These are phyloP conservation scores for Ennomos fuscantarius DNA, from an alignment of 2,888 invertebrate genomes.

Conservation along the genomic window DNA sequence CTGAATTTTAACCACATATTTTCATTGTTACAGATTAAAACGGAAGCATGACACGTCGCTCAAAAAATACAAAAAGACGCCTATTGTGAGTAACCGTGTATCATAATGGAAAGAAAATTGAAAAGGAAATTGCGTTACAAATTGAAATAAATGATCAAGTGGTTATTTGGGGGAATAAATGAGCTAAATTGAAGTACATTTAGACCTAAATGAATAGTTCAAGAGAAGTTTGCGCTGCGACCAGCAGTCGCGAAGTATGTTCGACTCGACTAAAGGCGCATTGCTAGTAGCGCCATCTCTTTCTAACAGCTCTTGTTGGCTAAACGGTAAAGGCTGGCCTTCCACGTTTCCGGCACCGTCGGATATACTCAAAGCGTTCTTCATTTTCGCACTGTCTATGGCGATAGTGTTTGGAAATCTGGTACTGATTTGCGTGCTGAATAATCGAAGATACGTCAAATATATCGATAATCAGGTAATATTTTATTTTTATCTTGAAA, in stretches of 20 bases:
- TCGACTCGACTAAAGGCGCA: slow-evolving; percentile 88
- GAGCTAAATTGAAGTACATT: slow-evolving; percentile 71
- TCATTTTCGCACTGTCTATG: slow-evolving; percentile 90
- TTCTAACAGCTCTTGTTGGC: slow-evolving; percentile 93
- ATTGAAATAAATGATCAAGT: slow-evolving; percentile 37
- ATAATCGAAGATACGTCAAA: slow-evolving; percentile 92
- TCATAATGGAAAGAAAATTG: slow-evolving; percentile 36
- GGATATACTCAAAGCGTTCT: slow-evolving; percentile 90
- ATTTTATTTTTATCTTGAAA: slow-evolving; percentile 5
- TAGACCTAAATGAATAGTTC: slow-evolving; percentile 81
- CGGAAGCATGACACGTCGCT: slow-evolving; percentile 33
- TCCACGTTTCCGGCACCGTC: slow-evolving; percentile 87
- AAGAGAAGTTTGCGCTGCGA: slow-evolving; percentile 74
- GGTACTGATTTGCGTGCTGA: slow-evolving; percentile 92
- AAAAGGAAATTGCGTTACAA: slow-evolving; percentile 27
- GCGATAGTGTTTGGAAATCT: slow-evolving; percentile 93
- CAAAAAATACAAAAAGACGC: slow-evolving; percentile 19
- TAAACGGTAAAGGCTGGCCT: slow-evolving; percentile 87
- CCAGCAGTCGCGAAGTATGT: slow-evolving; percentile 83
- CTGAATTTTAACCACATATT: background rate
- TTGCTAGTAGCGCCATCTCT: slow-evolving; percentile 92
- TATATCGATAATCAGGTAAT: slow-evolving; percentile 95
- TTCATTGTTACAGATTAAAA: slow-evolving; percentile 47
- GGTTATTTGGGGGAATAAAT: slow-evolving; percentile 39
- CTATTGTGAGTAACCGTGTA: slow-evolving; percentile 17